Percentiles rank a stretch among this genome's conserved stretches.
Conservation (phyloP, 2,797 vertebrate species). For the Xyrichtys novacula region DNA sequence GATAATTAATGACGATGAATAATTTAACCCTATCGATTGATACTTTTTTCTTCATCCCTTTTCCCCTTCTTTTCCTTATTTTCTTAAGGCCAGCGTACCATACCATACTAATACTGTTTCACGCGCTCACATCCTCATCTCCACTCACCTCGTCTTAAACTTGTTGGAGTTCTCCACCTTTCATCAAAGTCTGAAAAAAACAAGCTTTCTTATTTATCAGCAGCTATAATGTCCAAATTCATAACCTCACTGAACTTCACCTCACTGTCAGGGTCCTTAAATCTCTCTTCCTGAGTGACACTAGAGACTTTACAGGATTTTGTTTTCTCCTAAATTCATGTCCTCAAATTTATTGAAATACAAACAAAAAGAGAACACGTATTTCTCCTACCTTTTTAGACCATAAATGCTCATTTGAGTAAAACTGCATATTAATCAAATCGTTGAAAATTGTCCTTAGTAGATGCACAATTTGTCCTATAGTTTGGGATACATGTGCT, state of each 20-base stretch:
- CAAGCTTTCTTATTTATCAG: conserved; percentile 58
- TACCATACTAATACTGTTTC: conserved; percentile 74
- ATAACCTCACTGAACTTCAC: conserved; percentile 44
- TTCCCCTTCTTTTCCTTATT: conserved; percentile 81
- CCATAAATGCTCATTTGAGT: too few species aligned
- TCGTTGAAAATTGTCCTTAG: too few species aligned
- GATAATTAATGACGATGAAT: conserved; percentile 97
- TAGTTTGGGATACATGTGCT: too few species aligned
- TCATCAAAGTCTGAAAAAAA: conserved; percentile 46
- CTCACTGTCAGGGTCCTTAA: conserved; percentile 18
- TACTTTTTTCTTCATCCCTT: conserved; percentile 86
- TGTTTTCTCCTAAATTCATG: not conserved
- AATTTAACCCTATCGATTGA: conserved; percentile 93
- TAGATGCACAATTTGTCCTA: too few species aligned
- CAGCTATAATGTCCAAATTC: conserved; percentile 18
- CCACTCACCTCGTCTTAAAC: conserved; percentile 69
- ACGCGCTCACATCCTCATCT: conserved; percentile 64
- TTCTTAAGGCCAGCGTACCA: conserved; percentile 83
- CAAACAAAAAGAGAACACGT: not conserved
- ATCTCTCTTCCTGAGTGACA: conserved; percentile 7
- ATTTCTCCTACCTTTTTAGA: too few species aligned
- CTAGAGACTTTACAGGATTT: not conserved
- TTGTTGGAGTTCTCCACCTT: conserved; percentile 71
- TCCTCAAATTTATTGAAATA: not conserved
- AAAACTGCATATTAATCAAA: too few species aligned